These are phyloP conservation scores for Eremobia ochroleuca DNA, from an alignment of 2,888 invertebrate genomes.

Conservation along the genomic window DNA sequence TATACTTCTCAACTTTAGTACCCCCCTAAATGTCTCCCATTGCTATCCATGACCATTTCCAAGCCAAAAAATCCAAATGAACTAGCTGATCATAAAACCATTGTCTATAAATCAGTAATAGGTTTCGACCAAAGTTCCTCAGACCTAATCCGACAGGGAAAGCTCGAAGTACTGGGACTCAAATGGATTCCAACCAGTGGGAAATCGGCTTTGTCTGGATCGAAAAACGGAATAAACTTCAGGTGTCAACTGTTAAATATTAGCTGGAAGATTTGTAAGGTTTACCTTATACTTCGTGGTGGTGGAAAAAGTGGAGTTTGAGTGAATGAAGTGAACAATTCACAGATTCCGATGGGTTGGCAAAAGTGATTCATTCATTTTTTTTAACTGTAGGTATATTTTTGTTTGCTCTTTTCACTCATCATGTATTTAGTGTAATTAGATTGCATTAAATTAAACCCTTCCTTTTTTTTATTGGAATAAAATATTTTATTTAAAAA, in stretches of 20 bases:
- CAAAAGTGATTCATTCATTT: neutral
- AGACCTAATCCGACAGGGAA: slow-evolving; percentile 54
- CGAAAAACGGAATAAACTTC: slow-evolving; percentile 60
- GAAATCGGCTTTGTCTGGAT: slow-evolving; percentile 64
- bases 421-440: too few species aligned
- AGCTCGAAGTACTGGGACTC: slow-evolving; percentile 50
- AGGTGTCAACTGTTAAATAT: slow-evolving; percentile 65
- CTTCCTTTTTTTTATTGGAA: neutral
- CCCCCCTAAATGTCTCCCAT: neutral
- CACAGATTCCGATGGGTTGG: neutral
- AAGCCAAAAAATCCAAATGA: slow-evolving; percentile 24
- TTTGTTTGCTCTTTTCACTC: neutral
- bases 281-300: slow-evolving; percentile 6
- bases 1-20: neutral
- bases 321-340: neutral
- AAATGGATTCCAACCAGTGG: slow-evolving; percentile 50
- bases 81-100: slow-evolving; percentile 29
- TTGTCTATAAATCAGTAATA: slow-evolving; percentile 60
- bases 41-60: neutral
- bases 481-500: too few species aligned
- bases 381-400: neutral
- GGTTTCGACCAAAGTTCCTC: slow-evolving; percentile 51
- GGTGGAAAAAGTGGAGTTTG: neutral
- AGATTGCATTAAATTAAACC: neutral
- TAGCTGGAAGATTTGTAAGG: slow-evolving; percentile 44